phyloP scores from a whole-genome alignment of 2,888 invertebrate genomes.

The Parapristionchus giblindavisi region DNA sequence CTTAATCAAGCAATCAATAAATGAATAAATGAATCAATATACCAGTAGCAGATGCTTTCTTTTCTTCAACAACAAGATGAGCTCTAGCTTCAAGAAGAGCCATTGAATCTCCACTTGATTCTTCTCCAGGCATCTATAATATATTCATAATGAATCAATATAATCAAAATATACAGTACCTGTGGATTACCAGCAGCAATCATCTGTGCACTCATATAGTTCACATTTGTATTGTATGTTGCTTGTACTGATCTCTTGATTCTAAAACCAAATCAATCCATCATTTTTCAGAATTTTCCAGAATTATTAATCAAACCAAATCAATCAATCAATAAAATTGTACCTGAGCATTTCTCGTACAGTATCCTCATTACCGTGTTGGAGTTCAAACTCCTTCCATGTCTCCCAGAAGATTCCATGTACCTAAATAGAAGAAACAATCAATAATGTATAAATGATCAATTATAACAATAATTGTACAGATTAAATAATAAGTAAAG shows the following conservation, averaged over 20 bases:
- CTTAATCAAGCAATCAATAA: constrained; percentile 9
- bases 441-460: background rate
- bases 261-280: constrained; percentile 24
- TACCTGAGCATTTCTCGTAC: constrained; percentile 91
- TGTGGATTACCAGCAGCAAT: constrained; percentile 76
- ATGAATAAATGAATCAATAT: background rate
- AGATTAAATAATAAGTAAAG: background rate
- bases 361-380: constrained; percentile 98
- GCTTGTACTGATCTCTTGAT: constrained; percentile 62
- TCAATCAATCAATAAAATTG: constrained; percentile 79
- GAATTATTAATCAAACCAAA: constrained; percentile 77
- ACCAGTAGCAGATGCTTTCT: constrained; percentile 44
- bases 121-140: constrained; percentile 75
- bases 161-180: constrained; percentile 33
- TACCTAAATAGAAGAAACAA: constrained; percentile 70
- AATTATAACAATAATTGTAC: background rate
- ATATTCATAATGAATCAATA: background rate
- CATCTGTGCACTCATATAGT: constrained; percentile 99
- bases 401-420: constrained; percentile 95
- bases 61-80: constrained; percentile 54
- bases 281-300: background rate
- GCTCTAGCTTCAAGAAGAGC: constrained; percentile 86
- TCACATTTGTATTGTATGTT: constrained; percentile 95
- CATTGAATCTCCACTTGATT: constrained; percentile 87
- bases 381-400: constrained; percentile 99